Conservation (phyloP, 23 tunicate genomes). For the Botrylloides violaceus region DNA sequence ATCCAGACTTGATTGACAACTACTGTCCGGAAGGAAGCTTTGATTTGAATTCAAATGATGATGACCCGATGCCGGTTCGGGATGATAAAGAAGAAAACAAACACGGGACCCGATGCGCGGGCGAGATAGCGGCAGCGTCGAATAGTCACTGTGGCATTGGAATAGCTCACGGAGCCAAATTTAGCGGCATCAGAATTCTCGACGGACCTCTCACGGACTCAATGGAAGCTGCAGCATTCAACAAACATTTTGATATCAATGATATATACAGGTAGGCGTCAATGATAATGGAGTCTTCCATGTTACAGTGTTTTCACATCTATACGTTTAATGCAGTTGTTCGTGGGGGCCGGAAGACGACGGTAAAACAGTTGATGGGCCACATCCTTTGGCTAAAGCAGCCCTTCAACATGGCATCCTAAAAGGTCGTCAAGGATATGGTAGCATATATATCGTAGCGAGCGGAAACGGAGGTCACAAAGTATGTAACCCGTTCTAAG, state of each 20-base stretch:
- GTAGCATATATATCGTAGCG: conserved; percentile 92
- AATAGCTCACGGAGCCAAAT: conserved; percentile 79
- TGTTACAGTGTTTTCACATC: no score
- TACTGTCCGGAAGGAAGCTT: conserved; percentile 80
- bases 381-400: conserved; percentile 74
- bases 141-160: conserved; percentile 93
- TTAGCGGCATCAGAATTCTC: conserved; percentile 88
- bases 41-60: conserved; percentile 91
- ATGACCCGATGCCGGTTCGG: conserved; percentile 78
- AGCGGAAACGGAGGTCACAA: conserved; percentile 91
- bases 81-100: conserved; percentile 74
- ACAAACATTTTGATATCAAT: conserved; percentile 71
- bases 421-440: conserved; percentile 90
- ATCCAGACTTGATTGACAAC: conserved; percentile 83
- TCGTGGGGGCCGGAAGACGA: conserved; percentile 99
- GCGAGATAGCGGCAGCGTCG: conserved; percentile 86
- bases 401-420: conserved; percentile 93
- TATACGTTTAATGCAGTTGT: conserved; percentile 31
- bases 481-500: conserved; percentile 21
- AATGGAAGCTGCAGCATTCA: conserved; percentile 94
- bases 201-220: conserved; percentile 98
- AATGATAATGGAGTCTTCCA: not conserved
- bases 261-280: conserved; percentile 57
- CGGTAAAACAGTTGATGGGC: conserved; percentile 98
- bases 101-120: conserved; percentile 98